Conservation (phyloP, 2,888 invertebrate species). For the Osmoderma eremita region DNA sequence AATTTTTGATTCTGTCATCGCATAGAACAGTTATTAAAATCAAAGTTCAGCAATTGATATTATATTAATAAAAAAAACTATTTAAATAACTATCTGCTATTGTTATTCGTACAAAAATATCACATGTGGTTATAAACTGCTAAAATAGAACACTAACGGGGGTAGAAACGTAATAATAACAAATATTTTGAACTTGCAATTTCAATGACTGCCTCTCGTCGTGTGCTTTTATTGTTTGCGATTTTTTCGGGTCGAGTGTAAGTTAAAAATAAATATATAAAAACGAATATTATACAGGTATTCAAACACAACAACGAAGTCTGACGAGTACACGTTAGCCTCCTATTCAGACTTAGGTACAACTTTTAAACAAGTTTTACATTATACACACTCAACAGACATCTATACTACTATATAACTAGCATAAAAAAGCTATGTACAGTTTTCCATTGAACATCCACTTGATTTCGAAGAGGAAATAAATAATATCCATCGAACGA, state of each 20-base stretch:
- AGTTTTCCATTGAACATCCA: conserved; percentile 30
- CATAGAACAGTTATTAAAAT: conserved; percentile 35
- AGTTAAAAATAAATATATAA: conserved; percentile 39
- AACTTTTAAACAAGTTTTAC: conserved; percentile 28
- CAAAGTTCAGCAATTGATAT: conserved; percentile 26
- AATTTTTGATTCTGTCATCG: conserved; percentile 18
- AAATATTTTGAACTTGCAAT: conserved; percentile 32
- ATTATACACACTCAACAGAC: conserved; percentile 36
- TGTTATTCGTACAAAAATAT: conserved; percentile 44
- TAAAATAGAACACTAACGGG: conserved; percentile 35
- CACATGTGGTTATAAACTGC: conserved; percentile 43
- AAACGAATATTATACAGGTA: conserved; percentile 40
- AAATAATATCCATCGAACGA: neutral
- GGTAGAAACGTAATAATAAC: conserved; percentile 19
- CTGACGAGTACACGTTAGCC: conserved; percentile 36
- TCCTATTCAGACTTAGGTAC: conserved; percentile 41
- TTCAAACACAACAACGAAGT: conserved; percentile 41
- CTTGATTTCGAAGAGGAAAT: neutral
- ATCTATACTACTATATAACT: conserved; percentile 34
- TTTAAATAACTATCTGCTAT: conserved; percentile 37
- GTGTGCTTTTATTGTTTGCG: conserved; percentile 20
- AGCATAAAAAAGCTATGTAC: conserved; percentile 34
- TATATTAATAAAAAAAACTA: conserved; percentile 31
- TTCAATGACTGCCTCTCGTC: conserved; percentile 34
- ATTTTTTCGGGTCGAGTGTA: neutral